phyloP scores from a whole-genome alignment of 2,888 invertebrate species.

The Spialia ferax region DNA sequence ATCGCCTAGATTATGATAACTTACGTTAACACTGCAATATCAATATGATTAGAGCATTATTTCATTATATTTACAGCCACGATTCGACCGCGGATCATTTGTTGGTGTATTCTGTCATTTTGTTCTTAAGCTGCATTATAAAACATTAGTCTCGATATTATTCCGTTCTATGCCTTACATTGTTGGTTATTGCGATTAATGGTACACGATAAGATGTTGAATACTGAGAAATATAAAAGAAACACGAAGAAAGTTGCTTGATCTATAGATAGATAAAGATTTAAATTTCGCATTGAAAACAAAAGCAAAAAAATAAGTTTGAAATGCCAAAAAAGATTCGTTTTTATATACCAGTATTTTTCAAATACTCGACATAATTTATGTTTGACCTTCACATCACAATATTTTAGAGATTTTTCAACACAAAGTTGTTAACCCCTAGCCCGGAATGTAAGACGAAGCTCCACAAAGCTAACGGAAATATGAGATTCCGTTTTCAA shows the following conservation, averaged over 20 bases:
- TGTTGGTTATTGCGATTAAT: constrained; percentile 23
- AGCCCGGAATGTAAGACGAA: constrained; percentile 36
- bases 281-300: neutral
- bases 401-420: constrained; percentile 14
- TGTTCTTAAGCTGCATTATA: constrained; percentile 42
- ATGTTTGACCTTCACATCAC: neutral
- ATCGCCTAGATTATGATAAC: constrained; percentile 38
- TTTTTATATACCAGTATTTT: neutral
- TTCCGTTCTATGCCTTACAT: constrained; percentile 44
- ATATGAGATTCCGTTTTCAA: constrained; percentile 28
- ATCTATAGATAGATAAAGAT: constrained; percentile 13
- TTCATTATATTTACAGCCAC: constrained; percentile 40
- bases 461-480: constrained; percentile 12
- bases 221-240: constrained; percentile 24
- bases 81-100: constrained; percentile 46
- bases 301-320: neutral
- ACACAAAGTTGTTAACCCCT: constrained; percentile 10
- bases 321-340: constrained; percentile 5
- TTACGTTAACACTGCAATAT: constrained; percentile 59
- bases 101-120: constrained; percentile 48
- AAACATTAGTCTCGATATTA: constrained; percentile 47
- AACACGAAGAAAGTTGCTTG: constrained; percentile 19
- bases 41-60: constrained; percentile 52
- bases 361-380: neutral
- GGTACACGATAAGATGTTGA: constrained; percentile 20